These are phyloP conservation scores for Xenus cinereus DNA, from an alignment of 2,113 vertebrate genomes.

Conservation along the genomic window DNA sequence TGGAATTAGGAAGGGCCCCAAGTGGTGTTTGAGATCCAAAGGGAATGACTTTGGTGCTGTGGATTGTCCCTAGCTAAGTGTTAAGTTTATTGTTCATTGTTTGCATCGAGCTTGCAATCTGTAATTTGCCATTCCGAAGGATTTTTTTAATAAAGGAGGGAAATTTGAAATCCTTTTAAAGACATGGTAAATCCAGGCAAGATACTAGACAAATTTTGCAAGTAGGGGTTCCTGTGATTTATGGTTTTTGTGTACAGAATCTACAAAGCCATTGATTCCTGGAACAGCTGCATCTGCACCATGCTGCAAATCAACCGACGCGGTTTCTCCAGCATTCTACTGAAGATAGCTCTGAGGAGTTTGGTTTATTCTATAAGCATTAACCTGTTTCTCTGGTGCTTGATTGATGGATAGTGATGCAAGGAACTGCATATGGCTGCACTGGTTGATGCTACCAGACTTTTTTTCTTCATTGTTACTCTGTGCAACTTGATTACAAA, in stretches of 20 bases:
- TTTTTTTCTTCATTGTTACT: neutral
- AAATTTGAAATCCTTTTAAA: neutral
- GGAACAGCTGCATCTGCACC: neutral
- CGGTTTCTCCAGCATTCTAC: accelerated
- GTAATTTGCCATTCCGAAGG: neutral
- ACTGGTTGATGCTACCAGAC: neutral
- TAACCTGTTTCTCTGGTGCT: neutral
- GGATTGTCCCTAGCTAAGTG: neutral
- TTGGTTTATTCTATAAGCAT: neutral
- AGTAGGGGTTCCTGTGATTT: neutral
- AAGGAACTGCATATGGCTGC: neutral
- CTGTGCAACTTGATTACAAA: neutral
- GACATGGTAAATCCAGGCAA: neutral
- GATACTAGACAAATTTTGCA: neutral
- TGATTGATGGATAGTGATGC: neutral
- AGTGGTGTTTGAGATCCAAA: neutral
- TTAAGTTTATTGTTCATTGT: neutral
- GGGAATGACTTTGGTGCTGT: neutral
- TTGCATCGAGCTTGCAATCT: neutral
- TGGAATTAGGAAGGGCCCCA: neutral
- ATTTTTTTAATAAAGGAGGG: neutral
- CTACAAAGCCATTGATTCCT: neutral
- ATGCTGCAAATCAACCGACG: neutral
- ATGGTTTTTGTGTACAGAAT: neutral
- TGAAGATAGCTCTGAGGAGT: neutral